Evolutionary conservation across 92 coral and sea anemone genomes (phyloP), one percentile per base, ranked within the genome.

Genomic region (Zoanthus sociatus): DNA sequence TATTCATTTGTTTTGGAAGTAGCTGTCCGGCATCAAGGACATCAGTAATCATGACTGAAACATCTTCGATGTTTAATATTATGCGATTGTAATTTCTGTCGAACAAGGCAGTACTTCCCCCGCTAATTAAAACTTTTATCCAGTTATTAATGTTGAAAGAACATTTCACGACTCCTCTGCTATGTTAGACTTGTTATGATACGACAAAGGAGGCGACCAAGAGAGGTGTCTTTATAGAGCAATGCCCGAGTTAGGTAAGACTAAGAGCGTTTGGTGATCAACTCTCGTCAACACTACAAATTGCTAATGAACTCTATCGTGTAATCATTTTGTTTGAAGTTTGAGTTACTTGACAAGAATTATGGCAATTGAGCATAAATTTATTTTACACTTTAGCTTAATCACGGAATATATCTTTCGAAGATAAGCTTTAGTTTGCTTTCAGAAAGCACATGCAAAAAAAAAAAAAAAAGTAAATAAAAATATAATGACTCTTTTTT

Each of bases 251-350:
- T 45, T 66, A 66, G 85, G 85, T 81, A 55, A 81, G 9, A 11
- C 10, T 50, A 11, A 50, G 9, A 7, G 55, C 12, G 85, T 32
- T 30, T 21, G 73, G 21, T 32, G 85, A 66, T 81, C 85, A 81
- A 32, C 85, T 70, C 69, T 63, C 75, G 75, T 64, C 74, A 81
- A 64, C 75, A 66, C 60, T 67, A 64, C 44, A 68, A 81, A 81
- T 81, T 64, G 75, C 73, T 66, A 81, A 81, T 81, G 85, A 81
- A 81, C 85, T 81, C 16, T 46, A 17, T 81, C 85, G 66, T 81
- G 74, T 81, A 81, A 81, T 81, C 85, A 81, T 64, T 81, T 13
- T 55, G 66, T 64, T 81, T 66, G 31, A 67, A 81, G 75, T 81
- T 81, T 20, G 60, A 81, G 73, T 61, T 79, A 64, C 84, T 42